A percentile compares a stretch with the other conserved stretches of the same genome.
Conservation (phyloP, 2,888 invertebrate genomes). For the Electrophaes corylata region DNA sequence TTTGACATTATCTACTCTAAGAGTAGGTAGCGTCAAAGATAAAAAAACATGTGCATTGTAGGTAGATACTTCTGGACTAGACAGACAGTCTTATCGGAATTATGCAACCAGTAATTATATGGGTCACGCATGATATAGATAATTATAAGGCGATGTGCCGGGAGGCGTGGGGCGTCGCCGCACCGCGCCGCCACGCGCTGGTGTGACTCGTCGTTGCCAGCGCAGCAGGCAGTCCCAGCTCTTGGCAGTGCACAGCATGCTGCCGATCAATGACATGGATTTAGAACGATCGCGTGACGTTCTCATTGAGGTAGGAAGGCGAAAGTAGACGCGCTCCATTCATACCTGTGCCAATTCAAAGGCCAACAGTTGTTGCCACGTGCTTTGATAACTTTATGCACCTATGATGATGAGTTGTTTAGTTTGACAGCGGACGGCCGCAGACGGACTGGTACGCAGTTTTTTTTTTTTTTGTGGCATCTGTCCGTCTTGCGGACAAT, state of each 20-base stretch:
- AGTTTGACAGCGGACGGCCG: too few species aligned
- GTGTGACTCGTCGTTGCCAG: conserved; percentile 1
- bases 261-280: conserved; percentile 66
- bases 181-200: conserved; percentile 4
- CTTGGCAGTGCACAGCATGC: conserved; percentile 34
- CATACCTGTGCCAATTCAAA: conserved; percentile 55
- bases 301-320: conserved; percentile 5
- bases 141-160: too few species aligned
- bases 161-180: too few species aligned
- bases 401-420: neutral
- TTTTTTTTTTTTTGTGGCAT: too few species aligned
- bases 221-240: conserved; percentile 14
- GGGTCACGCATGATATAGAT: conserved; percentile 4
- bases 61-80: too few species aligned
- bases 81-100: neutral
- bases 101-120: conserved; percentile 26
- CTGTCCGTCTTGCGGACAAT: too few species aligned
- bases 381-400: neutral
- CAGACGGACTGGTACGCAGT: too few species aligned
- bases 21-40: too few species aligned
- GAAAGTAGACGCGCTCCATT: conserved; percentile 61
- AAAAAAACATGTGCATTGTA: too few species aligned
- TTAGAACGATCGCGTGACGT: conserved; percentile 47
- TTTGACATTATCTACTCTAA: too few species aligned
- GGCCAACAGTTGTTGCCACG: conserved; percentile 26